Conservation (phyloP, 2,888 invertebrate species). For the Pseudoips prasinana region DNA sequence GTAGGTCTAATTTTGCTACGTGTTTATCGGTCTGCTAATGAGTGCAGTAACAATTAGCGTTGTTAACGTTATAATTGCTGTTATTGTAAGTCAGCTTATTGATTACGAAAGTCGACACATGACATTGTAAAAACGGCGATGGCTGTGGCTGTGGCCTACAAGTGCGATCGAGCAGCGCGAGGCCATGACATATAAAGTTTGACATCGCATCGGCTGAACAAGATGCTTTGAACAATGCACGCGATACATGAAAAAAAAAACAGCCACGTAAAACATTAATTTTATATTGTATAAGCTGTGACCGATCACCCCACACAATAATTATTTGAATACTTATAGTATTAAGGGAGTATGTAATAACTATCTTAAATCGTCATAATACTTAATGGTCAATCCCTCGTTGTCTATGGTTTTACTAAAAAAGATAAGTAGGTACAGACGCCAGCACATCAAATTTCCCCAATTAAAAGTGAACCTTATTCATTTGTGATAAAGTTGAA, state of each 20-base stretch:
- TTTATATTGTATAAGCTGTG: too few relatives aligned
- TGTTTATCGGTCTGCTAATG: slow-evolving; percentile 18
- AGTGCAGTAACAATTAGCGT: slow-evolving; percentile 30
- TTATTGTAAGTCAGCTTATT: slow-evolving; percentile 62
- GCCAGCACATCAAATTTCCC: too few relatives aligned
- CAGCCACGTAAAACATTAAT: slow-evolving; percentile 17
- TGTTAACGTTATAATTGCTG: slow-evolving; percentile 44
- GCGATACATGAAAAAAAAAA: slow-evolving; percentile 42
- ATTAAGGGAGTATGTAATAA: slow-evolving; percentile 24
- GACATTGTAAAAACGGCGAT: slow-evolving; percentile 76
- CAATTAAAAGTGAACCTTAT: too few relatives aligned
- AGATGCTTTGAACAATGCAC: slow-evolving; percentile 61
- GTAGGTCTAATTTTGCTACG: slow-evolving; percentile 5
- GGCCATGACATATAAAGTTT: slow-evolving; percentile 76
- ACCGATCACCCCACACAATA: slow-evolving; percentile 13
- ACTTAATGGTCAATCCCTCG: slow-evolving; percentile 5
- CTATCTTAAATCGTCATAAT: slow-evolving; percentile 7
- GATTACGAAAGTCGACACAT: slow-evolving; percentile 74
- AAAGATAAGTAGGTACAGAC: too few relatives aligned
- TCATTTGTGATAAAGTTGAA: too few relatives aligned
- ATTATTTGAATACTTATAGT: slow-evolving; percentile 14
- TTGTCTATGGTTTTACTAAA: neutral
- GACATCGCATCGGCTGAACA: slow-evolving; percentile 64
- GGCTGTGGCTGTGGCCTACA: slow-evolving; percentile 74
- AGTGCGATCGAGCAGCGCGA: slow-evolving; percentile 72